Evolutionary conservation across 2,797 vertebrate species (phyloP).

Genomic region (Acipenser oxyrinchus): DNA sequence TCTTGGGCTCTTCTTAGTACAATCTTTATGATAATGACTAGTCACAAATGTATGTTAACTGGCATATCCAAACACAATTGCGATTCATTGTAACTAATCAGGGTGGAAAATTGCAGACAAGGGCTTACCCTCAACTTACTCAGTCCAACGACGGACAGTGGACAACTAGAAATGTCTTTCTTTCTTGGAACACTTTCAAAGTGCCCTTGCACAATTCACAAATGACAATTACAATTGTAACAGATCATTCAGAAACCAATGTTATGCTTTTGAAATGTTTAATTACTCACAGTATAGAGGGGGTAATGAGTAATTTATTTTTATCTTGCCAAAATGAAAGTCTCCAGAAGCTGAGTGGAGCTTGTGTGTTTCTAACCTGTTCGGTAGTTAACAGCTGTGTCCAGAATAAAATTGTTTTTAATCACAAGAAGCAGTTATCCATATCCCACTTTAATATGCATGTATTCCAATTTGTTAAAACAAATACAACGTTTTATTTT

Average conservation of each 20-base stretch:
- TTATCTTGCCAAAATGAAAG: not conserved
- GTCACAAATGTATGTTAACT: slow-evolving; percentile 55
- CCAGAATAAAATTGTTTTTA: too few species aligned
- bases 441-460: too few species aligned
- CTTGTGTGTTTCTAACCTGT: too few species aligned
- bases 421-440: too few species aligned
- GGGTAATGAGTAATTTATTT: slow-evolving; percentile 60
- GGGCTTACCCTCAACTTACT: slow-evolving; percentile 53
- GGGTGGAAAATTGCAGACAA: slow-evolving; percentile 96
- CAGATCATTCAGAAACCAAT: slow-evolving; percentile 52
- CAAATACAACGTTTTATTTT: too few species aligned
- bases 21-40: too few species aligned
- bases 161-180: slow-evolving; percentile 51
- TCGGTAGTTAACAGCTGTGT: too few species aligned
- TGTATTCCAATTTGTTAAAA: too few species aligned
- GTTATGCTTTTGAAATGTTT: slow-evolving; percentile 55
- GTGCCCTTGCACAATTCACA: slow-evolving; percentile 51
- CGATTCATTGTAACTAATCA: slow-evolving; percentile 89
- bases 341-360: too few species aligned
- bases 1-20: too few species aligned
- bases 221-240: slow-evolving; percentile 63
- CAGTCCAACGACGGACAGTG: slow-evolving; percentile 45
- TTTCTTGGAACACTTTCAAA: slow-evolving; percentile 66
- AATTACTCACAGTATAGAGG: slow-evolving; percentile 49
- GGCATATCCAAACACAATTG: slow-evolving; percentile 60